phyloP scores from a whole-genome alignment of 2,113 vertebrate genomes.

The Poeciliopsis occidentalis region DNA sequence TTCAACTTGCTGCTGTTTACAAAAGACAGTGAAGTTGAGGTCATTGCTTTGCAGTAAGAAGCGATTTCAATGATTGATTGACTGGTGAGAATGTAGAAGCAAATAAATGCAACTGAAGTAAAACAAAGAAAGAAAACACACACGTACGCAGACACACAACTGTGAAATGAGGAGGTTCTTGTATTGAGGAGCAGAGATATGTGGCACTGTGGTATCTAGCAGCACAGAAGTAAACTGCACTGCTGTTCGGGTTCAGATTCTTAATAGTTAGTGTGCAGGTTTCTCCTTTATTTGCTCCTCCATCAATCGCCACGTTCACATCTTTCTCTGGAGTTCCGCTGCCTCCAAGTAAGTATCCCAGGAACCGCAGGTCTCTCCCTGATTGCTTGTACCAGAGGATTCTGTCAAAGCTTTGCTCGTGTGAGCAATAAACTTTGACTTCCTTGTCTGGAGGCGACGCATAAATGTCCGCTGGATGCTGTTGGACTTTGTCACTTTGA shows the following conservation, averaged over 20 bases:
- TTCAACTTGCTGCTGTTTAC: not conserved
- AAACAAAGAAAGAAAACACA: no score
- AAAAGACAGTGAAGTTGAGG: not conserved
- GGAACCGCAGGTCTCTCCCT: conserved; percentile 12
- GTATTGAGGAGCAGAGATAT: conserved; percentile 10
- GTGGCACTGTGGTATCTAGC: conserved; percentile 12
- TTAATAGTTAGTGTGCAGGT: conserved; percentile 9
- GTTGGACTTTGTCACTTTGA: conserved; percentile 22
- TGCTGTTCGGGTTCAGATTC: conserved; percentile 18
- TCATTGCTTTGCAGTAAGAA: not conserved
- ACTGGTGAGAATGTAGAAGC: conserved; percentile 9
- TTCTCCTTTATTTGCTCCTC: not conserved
- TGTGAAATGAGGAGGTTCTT: conserved; percentile 31
- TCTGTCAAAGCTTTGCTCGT: not conserved
- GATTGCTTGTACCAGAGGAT: conserved; percentile 61
- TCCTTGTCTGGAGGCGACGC: not conserved
- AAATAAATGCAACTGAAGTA: not conserved
- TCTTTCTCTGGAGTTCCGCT: not conserved
- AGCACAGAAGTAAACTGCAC: conserved; percentile 44
- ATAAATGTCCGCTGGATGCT: conserved; percentile 28
- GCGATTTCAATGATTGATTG: not conserved
- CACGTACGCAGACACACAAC: no score
- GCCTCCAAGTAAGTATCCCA: conserved; percentile 28
- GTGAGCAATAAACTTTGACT: conserved; percentile 47
- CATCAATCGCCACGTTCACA: conserved; percentile 1